Conservation (phyloP, 1,140 invertebrate species). For the Pseudachorutes palmiensis region DNA sequence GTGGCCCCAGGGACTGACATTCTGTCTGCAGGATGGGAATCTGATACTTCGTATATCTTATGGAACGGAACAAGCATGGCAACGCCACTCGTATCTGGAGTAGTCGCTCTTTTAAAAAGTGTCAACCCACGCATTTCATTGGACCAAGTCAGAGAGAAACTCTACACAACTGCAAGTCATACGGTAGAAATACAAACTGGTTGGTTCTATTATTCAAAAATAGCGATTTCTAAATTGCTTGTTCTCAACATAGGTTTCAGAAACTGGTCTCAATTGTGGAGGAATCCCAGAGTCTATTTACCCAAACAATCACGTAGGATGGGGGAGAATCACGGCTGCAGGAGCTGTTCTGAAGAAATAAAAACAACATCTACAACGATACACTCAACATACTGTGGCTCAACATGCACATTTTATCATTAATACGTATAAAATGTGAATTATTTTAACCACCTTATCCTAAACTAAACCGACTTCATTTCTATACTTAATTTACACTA, state of each 20-base stretch:
- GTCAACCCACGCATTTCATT: not conserved
- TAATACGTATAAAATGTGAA: no score
- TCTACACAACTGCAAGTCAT: not conserved
- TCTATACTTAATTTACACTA: no score
- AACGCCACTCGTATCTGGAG: not conserved
- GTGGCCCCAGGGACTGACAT: not conserved
- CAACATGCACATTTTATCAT: no score
- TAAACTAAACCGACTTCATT: no score
- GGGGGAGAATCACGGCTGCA: no score
- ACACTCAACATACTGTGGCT: no score
- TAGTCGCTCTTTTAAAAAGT: not conserved
- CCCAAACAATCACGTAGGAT: constrained; percentile 3
- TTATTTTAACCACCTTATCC: no score
- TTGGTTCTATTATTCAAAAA: not conserved
- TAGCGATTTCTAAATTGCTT: not conserved
- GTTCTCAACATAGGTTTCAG: not conserved
- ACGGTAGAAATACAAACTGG: not conserved
- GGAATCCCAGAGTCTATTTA: not conserved
- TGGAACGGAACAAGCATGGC: constrained; percentile 13
- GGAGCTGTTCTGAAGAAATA: no score
- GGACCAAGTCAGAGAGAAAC: not conserved
- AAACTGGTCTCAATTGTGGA: not conserved
- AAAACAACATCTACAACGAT: no score
- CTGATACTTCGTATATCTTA: not conserved
- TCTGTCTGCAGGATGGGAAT: not conserved